Percentiles rank a stretch among this genome's conserved stretches.
phyloP scores from a whole-genome alignment of 2,113 vertebrate genomes.

The Cheilinus undulatus region DNA sequence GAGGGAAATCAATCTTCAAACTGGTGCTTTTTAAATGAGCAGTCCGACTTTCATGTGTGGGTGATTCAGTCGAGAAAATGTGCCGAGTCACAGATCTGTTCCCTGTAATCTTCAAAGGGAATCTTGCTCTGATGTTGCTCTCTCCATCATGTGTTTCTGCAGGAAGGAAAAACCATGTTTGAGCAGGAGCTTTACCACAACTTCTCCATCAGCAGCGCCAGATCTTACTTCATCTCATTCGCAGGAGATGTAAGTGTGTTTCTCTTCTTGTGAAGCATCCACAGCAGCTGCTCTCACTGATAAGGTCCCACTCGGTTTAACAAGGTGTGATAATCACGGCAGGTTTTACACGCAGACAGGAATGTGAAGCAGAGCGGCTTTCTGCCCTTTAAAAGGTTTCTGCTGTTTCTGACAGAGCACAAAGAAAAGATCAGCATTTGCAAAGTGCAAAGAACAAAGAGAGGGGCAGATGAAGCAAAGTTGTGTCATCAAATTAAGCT shows the following conservation, averaged over 20 bases:
- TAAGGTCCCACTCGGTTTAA: not conserved
- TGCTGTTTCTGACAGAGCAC: not conserved
- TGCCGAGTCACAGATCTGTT: not conserved
- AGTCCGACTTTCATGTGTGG: not conserved
- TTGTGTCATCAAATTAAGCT: not conserved
- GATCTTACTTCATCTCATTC: conserved; percentile 97
- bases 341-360: not conserved
- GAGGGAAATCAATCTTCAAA: not conserved
- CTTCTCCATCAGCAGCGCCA: conserved; percentile 93
- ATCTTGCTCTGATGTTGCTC: not conserved
- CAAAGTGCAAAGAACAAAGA: not conserved
- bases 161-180: conserved; percentile 95
- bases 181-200: conserved; percentile 99
- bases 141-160: conserved; percentile 56
- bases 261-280: not conserved
- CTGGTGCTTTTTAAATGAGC: too few relatives aligned
- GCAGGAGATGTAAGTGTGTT: conserved; percentile 90
- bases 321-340: not conserved
- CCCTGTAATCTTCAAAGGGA: too few relatives aligned
- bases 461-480: not conserved
- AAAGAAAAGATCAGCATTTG: not conserved
- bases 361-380: not conserved
- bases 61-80: not conserved
- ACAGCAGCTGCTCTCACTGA: not conserved
- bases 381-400: not conserved